Evolutionary conservation across 2,797 vertebrate species (phyloP).

Genomic region (Mormyrus hasselquistii): DNA sequence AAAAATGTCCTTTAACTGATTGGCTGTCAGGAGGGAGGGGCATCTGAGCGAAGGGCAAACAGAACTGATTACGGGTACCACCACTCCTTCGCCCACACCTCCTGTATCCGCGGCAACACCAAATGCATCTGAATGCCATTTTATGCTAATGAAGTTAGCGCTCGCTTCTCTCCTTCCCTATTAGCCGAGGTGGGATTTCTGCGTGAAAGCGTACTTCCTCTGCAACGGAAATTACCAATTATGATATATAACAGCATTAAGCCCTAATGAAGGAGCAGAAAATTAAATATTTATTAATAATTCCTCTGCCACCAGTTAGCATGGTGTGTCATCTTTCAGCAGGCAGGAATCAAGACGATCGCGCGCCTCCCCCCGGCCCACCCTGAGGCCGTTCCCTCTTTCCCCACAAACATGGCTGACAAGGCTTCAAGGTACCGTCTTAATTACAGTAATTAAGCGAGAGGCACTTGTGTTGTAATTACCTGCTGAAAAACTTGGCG

Average conservation of each 20-base stretch:
- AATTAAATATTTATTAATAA: conserved; percentile 80
- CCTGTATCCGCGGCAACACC: conserved; percentile 26
- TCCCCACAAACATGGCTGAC: neutral
- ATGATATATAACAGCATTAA: conserved; percentile 75
- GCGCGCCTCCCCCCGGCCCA: conserved; percentile 38
- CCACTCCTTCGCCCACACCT: neutral
- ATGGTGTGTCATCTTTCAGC: conserved; percentile 68
- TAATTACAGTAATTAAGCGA: conserved; percentile 62
- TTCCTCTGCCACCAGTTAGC: conserved; percentile 77
- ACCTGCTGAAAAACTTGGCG: conserved; percentile 28
- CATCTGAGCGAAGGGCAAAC: conserved; percentile 27
- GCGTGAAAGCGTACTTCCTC: conserved; percentile 56
- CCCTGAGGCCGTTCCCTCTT: conserved; percentile 7
- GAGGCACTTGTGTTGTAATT: conserved; percentile 53
- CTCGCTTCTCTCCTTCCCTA: neutral
- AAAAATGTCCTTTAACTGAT: neutral
- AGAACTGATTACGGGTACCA: conserved; percentile 16
- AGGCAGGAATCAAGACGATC: conserved; percentile 67
- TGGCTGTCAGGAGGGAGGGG: neutral
- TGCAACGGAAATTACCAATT: conserved; percentile 65
- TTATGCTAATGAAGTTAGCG: conserved; percentile 41
- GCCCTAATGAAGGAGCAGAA: conserved; percentile 68
- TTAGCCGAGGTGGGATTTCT: conserved; percentile 35
- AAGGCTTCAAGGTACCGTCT: conserved; percentile 57
- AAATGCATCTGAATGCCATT: conserved; percentile 36